A percentile compares a stretch with the other conserved stretches of the same genome.
Evolutionary conservation across 1,140 invertebrate species (phyloP).

Genomic region (Eumeta japonica): DNA sequence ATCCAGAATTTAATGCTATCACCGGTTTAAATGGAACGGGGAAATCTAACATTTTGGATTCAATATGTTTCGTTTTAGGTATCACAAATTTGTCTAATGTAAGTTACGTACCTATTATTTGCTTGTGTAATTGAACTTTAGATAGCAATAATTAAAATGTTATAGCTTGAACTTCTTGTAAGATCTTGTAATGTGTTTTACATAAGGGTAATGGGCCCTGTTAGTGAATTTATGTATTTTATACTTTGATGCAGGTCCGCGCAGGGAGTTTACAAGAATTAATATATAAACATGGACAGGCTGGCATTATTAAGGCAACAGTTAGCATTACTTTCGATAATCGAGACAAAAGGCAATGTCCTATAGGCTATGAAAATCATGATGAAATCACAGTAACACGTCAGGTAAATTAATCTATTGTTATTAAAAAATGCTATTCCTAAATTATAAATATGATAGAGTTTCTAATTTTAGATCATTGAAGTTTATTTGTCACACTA

Average conservation of each 20-base stretch:
- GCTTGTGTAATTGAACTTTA: slow-evolving; percentile 11
- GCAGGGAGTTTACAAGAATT: slow-evolving; percentile 89
- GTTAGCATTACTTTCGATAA: slow-evolving; percentile 98
- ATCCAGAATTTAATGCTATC: slow-evolving; percentile 95
- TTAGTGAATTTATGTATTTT: background rate
- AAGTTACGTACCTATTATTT: slow-evolving; percentile 32
- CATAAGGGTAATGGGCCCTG: background rate
- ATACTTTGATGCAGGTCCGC: slow-evolving; percentile 68
- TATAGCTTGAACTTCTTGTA: slow-evolving; percentile 3
- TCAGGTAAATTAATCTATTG: slow-evolving; percentile 70
- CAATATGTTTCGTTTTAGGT: slow-evolving; percentile 96
- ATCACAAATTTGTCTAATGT: slow-evolving; percentile 93
- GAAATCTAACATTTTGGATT: slow-evolving; percentile 99
- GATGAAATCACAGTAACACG: slow-evolving; percentile 92
- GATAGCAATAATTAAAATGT: slow-evolving; percentile 9
- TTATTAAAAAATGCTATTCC: too few species aligned
- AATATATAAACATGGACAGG: slow-evolving; percentile 97
- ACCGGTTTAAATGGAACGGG: slow-evolving; percentile 98
- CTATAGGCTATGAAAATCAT: slow-evolving; percentile 89
- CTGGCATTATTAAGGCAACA: slow-evolving; percentile 92
- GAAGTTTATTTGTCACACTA: background rate
- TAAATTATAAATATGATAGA: background rate
- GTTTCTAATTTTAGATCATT: background rate
- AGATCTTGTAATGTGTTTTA: too few species aligned
- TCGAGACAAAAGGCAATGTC: slow-evolving; percentile 76